phyloP scores from a whole-genome alignment of 2,797 vertebrate species.

The Zenarchopterus dispar region DNA sequence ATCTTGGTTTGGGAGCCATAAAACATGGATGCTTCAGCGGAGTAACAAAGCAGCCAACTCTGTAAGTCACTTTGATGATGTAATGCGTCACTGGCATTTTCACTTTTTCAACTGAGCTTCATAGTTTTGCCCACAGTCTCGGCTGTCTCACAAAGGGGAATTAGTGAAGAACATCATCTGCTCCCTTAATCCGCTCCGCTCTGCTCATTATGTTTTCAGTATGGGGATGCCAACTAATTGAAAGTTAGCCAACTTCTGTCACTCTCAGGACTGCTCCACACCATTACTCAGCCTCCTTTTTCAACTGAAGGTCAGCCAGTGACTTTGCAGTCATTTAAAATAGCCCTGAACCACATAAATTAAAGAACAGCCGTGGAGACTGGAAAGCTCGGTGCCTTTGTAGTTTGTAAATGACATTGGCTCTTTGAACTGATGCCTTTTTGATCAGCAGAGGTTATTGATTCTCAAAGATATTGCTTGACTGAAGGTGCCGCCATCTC shows the following conservation, averaged over 20 bases:
- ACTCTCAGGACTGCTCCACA: slow-evolving; percentile 32
- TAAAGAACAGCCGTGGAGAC: slow-evolving; percentile 29
- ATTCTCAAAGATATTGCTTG: slow-evolving; percentile 43
- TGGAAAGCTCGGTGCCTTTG: slow-evolving; percentile 10
- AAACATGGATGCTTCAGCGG: slow-evolving; percentile 34
- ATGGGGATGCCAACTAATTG: slow-evolving; percentile 40
- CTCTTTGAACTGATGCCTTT: slow-evolving; percentile 27
- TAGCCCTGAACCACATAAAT: slow-evolving; percentile 38
- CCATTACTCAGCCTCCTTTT: slow-evolving; percentile 34
- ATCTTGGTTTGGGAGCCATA: not conserved
- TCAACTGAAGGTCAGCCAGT: slow-evolving; percentile 80
- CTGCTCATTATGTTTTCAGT: not conserved
- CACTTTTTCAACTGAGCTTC: slow-evolving; percentile 31
- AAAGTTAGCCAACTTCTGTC: slow-evolving; percentile 73
- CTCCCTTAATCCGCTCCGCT: not conserved
- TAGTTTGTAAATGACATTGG: slow-evolving; percentile 16
- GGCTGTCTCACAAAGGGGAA: not conserved
- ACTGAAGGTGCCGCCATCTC: slow-evolving; percentile 55
- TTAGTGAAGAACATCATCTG: slow-evolving; percentile 6
- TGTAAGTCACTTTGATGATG: slow-evolving; percentile 36
- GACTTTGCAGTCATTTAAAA: slow-evolving; percentile 80
- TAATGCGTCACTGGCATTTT: slow-evolving; percentile 71
- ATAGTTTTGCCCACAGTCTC: not conserved
- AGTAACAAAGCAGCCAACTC: slow-evolving; percentile 30
- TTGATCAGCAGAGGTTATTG: slow-evolving; percentile 48